These are phyloP conservation scores for Phasianus colchicus DNA, from an alignment of 2,113 vertebrate genomes.

Conservation along the genomic window DNA sequence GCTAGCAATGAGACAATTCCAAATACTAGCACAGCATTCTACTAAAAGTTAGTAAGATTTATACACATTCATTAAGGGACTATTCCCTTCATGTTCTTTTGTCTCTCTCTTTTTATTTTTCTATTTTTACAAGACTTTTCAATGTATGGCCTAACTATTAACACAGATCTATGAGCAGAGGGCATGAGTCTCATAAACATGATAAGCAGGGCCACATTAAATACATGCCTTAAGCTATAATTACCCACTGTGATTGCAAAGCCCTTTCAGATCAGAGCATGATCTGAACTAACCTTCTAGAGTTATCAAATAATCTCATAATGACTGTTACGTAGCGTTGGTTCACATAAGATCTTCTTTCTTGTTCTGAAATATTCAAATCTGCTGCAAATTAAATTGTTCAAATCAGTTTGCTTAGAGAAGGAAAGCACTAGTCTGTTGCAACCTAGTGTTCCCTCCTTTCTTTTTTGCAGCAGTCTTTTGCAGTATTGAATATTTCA, in stretches of 20 bases:
- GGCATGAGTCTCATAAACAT: neutral
- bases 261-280: neutral
- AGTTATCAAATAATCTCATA: neutral
- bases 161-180: neutral
- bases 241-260: neutral
- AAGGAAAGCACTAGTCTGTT: neutral
- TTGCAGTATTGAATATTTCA: neutral
- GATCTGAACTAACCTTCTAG: neutral
- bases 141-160: too few species aligned
- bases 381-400: neutral
- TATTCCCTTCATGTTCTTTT: neutral
- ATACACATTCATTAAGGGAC: neutral
- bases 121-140: neutral
- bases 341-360: neutral
- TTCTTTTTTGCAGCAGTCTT: neutral
- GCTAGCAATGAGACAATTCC: neutral
- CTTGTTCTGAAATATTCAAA: neutral
- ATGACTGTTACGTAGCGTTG: neutral
- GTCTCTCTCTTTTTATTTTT: neutral
- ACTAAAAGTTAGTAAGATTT: neutral
- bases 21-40: neutral
- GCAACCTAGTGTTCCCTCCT: neutral
- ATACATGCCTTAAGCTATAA: neutral
- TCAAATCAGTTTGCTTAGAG: neutral
- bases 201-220: neutral